Evolutionary conservation across 1,140 invertebrate species (phyloP), one percentile per base, ranked within the genome.

Genomic region (Ectropis grisescens): DNA sequence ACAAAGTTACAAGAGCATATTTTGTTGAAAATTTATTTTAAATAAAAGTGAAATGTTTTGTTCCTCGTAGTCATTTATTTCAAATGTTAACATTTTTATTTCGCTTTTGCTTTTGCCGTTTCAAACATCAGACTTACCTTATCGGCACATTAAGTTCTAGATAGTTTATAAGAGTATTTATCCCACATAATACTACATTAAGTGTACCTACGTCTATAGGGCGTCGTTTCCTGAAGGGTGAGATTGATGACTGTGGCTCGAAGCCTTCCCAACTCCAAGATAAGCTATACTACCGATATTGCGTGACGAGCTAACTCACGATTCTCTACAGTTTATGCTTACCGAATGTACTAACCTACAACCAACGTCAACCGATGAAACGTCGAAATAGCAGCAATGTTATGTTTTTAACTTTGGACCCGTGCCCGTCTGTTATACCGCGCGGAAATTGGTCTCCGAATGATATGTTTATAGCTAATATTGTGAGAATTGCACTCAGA

Each of bases 231-330:
- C 41, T 41, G 48, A 47, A 44, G 22, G 30, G 40, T 29, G 40
- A 64, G 65, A 69, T 67, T 72, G 58, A 72, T 69, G 65, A 60
- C 50, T 52, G 52, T 51, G 37, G 47, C 51, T 57, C 37, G 37
- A 49, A 58, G 50, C 26, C 55, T 61, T 62, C 53, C 45, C 47
- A 58, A 47, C 52, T 59, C 44, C 37, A 44, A 60, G 64, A 69
- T 70, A 74, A 68, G 35, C 42, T 58, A 37, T 51, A 53, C 39
- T 48, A 27, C 41, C 43, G 52, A 64, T 64, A 59, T 71, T 60
- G 62, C 65, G 62, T 71, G 65, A 68, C 55, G 47, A 48, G 39
- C 44, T 39, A 50, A 51, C 13, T 39, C 33, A 33, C 28, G 34
- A 30, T 43, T 30, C 33, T 49, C 37, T 28, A 35, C 41, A 41